A percentile compares a stretch with the other conserved stretches of the same genome.
Evolutionary conservation across 2,888 invertebrate species (phyloP).

Genomic region (Tipula confusa): DNA sequence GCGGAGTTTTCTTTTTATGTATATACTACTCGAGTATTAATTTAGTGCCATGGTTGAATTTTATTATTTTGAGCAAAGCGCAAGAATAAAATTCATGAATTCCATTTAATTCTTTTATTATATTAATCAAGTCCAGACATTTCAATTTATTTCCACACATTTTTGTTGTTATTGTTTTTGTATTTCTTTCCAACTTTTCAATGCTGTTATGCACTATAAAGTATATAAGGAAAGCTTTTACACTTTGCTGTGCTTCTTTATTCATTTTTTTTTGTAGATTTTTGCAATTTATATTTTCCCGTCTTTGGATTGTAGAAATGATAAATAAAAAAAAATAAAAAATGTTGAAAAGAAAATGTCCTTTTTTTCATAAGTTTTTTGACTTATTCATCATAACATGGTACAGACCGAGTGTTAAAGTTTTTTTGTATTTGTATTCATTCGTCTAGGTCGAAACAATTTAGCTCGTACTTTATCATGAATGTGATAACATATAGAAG

Average conservation of each 20-base stretch:
- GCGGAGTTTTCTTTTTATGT: background rate
- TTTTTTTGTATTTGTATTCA: background rate
- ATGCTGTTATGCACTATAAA: background rate
- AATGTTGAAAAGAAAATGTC: background rate
- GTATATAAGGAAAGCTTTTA: background rate
- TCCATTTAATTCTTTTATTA: slow-evolving; percentile 25
- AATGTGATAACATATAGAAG: background rate
- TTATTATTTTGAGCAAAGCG: background rate
- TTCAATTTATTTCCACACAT: slow-evolving; percentile 17
- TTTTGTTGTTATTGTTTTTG: background rate
- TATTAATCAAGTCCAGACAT: slow-evolving; percentile 25
- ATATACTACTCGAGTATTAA: too few species aligned
- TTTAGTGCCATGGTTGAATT: background rate
- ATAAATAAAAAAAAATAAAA: background rate
- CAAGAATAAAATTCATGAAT: background rate
- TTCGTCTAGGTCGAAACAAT: background rate
- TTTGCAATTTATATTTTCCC: background rate
- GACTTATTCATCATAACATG: slow-evolving; percentile 6
- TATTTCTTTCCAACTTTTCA: background rate
- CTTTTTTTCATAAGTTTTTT: slow-evolving; percentile 14
- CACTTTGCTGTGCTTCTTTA: background rate
- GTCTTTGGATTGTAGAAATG: background rate
- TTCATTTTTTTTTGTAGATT: background rate
- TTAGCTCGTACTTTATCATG: background rate
- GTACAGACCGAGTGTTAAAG: background rate